Evolutionary conservation across 2,888 invertebrate species (phyloP).

Genomic region (Tetanocera ferruginea): DNA sequence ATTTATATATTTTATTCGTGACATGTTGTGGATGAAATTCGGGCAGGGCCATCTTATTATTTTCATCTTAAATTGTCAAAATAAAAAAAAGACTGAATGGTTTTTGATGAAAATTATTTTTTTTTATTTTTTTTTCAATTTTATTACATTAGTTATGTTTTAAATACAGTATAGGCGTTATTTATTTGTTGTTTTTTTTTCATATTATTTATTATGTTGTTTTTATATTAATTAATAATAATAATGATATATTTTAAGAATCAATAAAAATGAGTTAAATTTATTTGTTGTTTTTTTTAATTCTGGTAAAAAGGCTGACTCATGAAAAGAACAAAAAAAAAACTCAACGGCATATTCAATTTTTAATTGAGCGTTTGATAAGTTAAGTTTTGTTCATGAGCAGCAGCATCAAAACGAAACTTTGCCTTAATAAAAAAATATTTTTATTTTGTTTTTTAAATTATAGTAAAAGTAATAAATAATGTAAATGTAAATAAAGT

Average conservation of each 20-base stretch:
- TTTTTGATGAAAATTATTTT: constrained; percentile 32
- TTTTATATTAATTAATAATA: neutral
- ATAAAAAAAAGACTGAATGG: neutral
- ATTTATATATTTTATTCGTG: too few relatives aligned
- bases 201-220: constrained; percentile 8
- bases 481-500: neutral
- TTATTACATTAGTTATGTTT: constrained; percentile 29
- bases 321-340: neutral
- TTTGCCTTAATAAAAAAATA: neutral
- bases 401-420: neutral
- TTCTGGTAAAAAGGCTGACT: neutral
- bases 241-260: constrained; percentile 17
- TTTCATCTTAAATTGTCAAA: too few relatives aligned
- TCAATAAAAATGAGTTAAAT: constrained; percentile 8
- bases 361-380: too few relatives aligned
- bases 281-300: neutral
- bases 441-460: neutral
- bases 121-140: constrained; percentile 24
- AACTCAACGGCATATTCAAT: neutral
- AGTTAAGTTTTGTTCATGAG: neutral
- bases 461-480: neutral
- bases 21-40: too few relatives aligned
- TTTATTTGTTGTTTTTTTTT: constrained; percentile 10
- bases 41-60: too few relatives aligned
- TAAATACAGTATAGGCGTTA: constrained; percentile 15